Percentiles rank a stretch among this genome's conserved stretches.
Conservation (phyloP, 1,140 invertebrate genomes). For the Diachasmimorpha longicaudata region DNA sequence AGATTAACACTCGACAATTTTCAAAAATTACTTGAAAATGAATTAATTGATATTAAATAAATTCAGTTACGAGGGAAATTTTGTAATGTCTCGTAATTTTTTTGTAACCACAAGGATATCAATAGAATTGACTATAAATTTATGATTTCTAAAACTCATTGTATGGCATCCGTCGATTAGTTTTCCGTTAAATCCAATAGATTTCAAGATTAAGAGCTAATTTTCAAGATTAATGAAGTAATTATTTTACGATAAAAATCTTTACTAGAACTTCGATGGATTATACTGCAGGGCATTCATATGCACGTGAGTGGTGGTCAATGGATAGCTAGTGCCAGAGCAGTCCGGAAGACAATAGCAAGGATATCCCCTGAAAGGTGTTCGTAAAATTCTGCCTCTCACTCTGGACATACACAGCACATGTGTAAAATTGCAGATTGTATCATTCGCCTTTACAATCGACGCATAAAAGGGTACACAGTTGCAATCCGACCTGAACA, state of each 20-base stretch:
- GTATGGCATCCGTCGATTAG: too few relatives aligned
- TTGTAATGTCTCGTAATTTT: too few relatives aligned
- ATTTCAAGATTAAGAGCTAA: too few relatives aligned
- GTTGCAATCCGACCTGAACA: slow-evolving; percentile 19
- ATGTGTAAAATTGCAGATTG: slow-evolving; percentile 34
- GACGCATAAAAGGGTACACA: slow-evolving; percentile 33
- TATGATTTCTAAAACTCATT: background rate
- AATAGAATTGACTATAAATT: too few relatives aligned
- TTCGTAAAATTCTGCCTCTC: slow-evolving; percentile 13
- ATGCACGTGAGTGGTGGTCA: slow-evolving; percentile 38
- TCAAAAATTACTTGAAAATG: too few relatives aligned
- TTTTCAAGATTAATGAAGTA: too few relatives aligned
- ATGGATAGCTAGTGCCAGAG: slow-evolving; percentile 39
- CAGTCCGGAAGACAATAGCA: slow-evolving; percentile 52
- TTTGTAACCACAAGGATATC: too few relatives aligned
- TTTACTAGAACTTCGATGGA: slow-evolving; percentile 46
- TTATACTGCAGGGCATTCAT: slow-evolving; percentile 37
- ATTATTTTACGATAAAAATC: slow-evolving; percentile 34
- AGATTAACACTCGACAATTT: slow-evolving; percentile 37
- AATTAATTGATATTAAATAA: too few relatives aligned
- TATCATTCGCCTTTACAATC: background rate
- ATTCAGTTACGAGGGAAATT: too few relatives aligned
- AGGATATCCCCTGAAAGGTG: slow-evolving; percentile 15
- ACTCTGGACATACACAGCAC: slow-evolving; percentile 29
- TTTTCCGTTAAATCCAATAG: too few relatives aligned